phyloP scores from a whole-genome alignment of 2,888 invertebrate genomes.

The Silvanus unidentatus region DNA sequence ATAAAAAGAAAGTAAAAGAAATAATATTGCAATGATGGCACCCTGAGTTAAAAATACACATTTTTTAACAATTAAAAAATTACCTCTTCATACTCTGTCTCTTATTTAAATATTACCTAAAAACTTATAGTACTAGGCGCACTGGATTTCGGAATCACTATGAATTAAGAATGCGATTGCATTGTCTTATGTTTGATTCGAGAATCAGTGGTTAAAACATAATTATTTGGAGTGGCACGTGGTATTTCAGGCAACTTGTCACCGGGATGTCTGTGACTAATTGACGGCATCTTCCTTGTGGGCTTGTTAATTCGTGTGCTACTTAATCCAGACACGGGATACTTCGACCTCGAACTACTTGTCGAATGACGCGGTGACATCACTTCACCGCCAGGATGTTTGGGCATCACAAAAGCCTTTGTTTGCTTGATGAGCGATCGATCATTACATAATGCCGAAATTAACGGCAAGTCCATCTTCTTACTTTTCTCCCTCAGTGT shows the following conservation, averaged over 20 bases:
- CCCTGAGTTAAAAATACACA: conserved; percentile 43
- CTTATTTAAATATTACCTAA: conserved; percentile 3
- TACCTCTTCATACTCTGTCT: too few relatives aligned
- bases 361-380: conserved; percentile 43
- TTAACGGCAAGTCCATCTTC: conserved; percentile 83
- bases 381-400: conserved; percentile 48
- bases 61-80: too few relatives aligned
- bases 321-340: conserved; percentile 61
- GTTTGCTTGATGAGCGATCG: conserved; percentile 83
- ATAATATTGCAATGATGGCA: conserved; percentile 46
- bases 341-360: conserved; percentile 51
- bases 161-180: conserved; percentile 42
- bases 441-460: conserved; percentile 90
- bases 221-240: conserved; percentile 64
- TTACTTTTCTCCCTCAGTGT: conserved; percentile 82
- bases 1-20: conserved; percentile 6
- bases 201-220: conserved; percentile 50
- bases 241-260: conserved; percentile 69
- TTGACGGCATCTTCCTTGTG: conserved; percentile 51
- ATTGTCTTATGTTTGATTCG: conserved; percentile 43
- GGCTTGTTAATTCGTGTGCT: conserved; percentile 55
- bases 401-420: conserved; percentile 76
- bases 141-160: conserved; percentile 32
- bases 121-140: conserved; percentile 20
- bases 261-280: conserved; percentile 67